These are phyloP conservation scores for Digitonthophagus gazella DNA, from an alignment of 2,888 invertebrate species.

Conservation along the genomic window DNA sequence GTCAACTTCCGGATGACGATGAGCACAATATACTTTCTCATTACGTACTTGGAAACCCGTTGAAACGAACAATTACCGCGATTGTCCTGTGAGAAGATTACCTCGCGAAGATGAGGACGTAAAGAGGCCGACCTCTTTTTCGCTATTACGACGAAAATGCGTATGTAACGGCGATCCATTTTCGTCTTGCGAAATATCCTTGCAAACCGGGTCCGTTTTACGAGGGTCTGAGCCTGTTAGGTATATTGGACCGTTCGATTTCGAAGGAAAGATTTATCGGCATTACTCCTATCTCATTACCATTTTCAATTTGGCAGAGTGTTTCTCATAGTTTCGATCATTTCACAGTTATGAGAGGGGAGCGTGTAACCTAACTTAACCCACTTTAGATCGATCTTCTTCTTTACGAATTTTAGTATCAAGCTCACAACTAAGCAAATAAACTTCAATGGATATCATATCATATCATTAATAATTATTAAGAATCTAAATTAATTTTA, in stretches of 20 bases:
- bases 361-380: neutral
- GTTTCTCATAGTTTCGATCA: slow-evolving; percentile 45
- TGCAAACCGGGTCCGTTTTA: slow-evolving; percentile 2
- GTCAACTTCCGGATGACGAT: neutral
- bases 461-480: too few species aligned
- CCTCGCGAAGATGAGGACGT: neutral
- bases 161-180: slow-evolving; percentile 8
- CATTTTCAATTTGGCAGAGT: slow-evolving; percentile 50
- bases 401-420: neutral
- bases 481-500: too few species aligned
- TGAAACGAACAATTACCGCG: neutral
- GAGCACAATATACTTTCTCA: neutral
- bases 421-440: too few species aligned
- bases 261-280: slow-evolving; percentile 43
- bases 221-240: slow-evolving; percentile 30
- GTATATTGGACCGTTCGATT: slow-evolving; percentile 33
- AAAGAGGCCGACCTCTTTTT: too few species aligned
- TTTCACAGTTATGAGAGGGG: slow-evolving; percentile 39
- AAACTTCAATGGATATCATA: too few species aligned
- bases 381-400: neutral
- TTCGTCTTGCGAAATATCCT: slow-evolving; percentile 5
- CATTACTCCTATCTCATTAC: slow-evolving; percentile 47
- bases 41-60: neutral
- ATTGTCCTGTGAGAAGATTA: neutral
- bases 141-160: neutral